Conservation (phyloP, 2,888 invertebrate species). For the Himalopsyche kuldschensis region DNA sequence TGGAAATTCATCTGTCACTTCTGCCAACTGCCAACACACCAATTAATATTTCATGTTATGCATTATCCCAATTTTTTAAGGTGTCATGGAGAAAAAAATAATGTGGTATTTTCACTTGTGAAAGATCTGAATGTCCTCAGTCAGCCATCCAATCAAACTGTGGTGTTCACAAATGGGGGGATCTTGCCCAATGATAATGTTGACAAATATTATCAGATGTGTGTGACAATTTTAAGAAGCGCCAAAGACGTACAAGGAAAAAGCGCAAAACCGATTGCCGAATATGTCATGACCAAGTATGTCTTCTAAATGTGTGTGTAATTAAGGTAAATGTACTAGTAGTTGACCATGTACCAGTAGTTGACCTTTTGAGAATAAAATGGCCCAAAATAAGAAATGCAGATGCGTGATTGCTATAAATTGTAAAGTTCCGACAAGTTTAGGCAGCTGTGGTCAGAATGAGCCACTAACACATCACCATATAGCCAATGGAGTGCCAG, state of each 20-base stretch:
- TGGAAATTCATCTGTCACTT: too few relatives aligned
- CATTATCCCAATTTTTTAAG: constrained; percentile 43
- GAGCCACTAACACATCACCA: too few relatives aligned
- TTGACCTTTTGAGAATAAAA: too few relatives aligned
- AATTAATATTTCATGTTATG: background rate
- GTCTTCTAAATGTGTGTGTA: background rate
- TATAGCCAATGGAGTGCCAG: too few relatives aligned
- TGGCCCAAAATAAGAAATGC: too few relatives aligned
- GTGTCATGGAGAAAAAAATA: constrained; percentile 70
- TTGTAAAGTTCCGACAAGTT: too few relatives aligned
- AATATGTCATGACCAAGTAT: constrained; percentile 47
- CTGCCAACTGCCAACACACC: too few relatives aligned
- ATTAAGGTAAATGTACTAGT: too few relatives aligned
- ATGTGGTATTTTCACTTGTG: constrained; percentile 62
- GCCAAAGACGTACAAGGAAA: constrained; percentile 13
- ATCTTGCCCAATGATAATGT: background rate
- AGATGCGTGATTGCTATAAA: too few relatives aligned
- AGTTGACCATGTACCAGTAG: too few relatives aligned
- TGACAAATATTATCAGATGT: constrained; percentile 18
- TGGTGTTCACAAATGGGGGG: constrained; percentile 15
- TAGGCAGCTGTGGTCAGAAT: too few relatives aligned
- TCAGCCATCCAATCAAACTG: constrained; percentile 43
- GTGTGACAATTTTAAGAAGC: constrained; percentile 8
- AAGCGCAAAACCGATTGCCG: constrained; percentile 44
- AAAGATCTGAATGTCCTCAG: constrained; percentile 52